Evolutionary conservation across 2,113 vertebrate genomes (phyloP).

Genomic region (Parus major): DNA sequence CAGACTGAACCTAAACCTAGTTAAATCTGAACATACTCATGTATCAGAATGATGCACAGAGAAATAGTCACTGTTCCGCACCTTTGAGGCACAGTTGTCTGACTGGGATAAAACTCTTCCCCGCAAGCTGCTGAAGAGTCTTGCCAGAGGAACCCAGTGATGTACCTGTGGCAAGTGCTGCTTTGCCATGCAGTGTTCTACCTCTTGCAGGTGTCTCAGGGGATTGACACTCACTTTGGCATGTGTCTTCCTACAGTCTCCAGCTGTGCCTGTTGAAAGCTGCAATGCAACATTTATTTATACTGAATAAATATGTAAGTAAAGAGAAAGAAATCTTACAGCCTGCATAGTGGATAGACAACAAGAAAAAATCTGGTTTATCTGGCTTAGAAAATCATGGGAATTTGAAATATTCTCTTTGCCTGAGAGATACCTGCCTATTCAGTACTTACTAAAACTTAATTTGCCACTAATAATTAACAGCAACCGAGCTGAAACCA

Average conservation of each 20-base stretch:
- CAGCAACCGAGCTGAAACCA: neutral
- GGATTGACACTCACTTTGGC: neutral
- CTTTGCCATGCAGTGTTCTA: conserved; percentile 37
- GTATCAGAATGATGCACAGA: accelerated
- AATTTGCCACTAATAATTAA: neutral
- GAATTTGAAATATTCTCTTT: neutral
- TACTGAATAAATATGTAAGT: neutral
- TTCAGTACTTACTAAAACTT: neutral
- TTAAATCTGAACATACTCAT: neutral
- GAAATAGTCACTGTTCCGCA: conserved; percentile 16
- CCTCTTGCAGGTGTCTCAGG: neutral
- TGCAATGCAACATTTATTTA: conserved; percentile 22
- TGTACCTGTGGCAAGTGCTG: conserved; percentile 68
- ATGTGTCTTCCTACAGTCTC: neutral
- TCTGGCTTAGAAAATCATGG: neutral
- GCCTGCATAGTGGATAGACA: neutral
- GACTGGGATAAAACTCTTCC: conserved; percentile 65
- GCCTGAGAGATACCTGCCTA: neutral
- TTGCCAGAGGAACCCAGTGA: conserved; percentile 59
- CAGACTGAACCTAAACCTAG: neutral
- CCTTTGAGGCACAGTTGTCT: conserved; percentile 75
- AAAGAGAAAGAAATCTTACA: neutral
- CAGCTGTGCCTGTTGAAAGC: conserved; percentile 63
- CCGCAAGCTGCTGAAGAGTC: conserved; percentile 70
- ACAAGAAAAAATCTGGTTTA: neutral